Conservation (phyloP, 2,888 invertebrate genomes). For the Chorisops tibialis region DNA sequence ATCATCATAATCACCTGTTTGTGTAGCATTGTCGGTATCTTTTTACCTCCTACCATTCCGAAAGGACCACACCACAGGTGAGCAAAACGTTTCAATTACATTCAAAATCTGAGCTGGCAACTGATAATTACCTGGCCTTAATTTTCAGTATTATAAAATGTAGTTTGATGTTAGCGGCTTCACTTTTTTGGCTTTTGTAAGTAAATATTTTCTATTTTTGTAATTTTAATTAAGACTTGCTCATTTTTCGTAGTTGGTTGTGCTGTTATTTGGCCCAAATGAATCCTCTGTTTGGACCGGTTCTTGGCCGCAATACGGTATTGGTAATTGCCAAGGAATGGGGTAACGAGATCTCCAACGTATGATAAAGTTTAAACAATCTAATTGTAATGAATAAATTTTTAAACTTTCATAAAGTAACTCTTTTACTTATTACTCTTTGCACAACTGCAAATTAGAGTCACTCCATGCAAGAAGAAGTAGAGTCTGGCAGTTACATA, state of each 20-base stretch:
- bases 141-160: slow-evolving; percentile 74
- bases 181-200: slow-evolving; percentile 89
- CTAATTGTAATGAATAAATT: no score
- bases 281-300: slow-evolving; percentile 87
- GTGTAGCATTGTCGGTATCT: slow-evolving; percentile 84
- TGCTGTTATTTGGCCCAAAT: slow-evolving; percentile 91
- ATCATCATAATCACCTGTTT: slow-evolving; percentile 76
- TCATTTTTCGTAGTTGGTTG: slow-evolving; percentile 71
- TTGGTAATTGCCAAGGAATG: slow-evolving; percentile 77
- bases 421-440: no score
- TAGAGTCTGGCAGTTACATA: no score
- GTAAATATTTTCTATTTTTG: slow-evolving; percentile 51
- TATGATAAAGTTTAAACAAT: no score
- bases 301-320: slow-evolving; percentile 65
- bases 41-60: slow-evolving; percentile 81
- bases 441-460: no score
- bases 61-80: slow-evolving; percentile 90
- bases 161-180: slow-evolving; percentile 78
- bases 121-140: slow-evolving; percentile 32
- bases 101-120: neutral
- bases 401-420: no score
- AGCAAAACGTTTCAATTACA: slow-evolving; percentile 43
- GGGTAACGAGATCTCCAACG: slow-evolving; percentile 52
- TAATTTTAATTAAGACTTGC: slow-evolving; percentile 6
- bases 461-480: no score